Evolutionary conservation across 2,888 invertebrate species (phyloP), one percentile per base, ranked within the genome.

Genomic region (Patella caerulea): DNA sequence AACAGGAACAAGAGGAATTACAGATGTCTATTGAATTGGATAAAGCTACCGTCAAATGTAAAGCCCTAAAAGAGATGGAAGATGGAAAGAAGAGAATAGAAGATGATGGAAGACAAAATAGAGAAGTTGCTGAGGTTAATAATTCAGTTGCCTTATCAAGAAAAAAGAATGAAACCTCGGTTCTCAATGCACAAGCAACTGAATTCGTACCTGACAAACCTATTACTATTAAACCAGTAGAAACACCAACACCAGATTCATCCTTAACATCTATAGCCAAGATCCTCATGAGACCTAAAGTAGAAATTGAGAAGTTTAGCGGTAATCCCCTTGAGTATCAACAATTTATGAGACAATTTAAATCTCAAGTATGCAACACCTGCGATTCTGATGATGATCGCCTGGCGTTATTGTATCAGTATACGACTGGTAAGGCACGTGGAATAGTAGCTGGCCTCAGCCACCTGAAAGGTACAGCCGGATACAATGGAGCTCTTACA

Each of bases 381-480:
- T 59, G 59, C 17, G 59, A 59, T 5, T n/a, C 59, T 7, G 59
- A 59, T 14, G 59, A 59, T n/a, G 59, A 14, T n/a, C 17, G 14
- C 17, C 19, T 59, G 17, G 19, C 17, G 17, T 59, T n/a, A n/a
- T 65, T 77, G 3, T 59, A 77, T 24, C 77, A 74, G 54, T 77
- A 52, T 69, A 77, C 74, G 12, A 53, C 24, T 19, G 77, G 70
- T 4, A 65, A 74, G 19, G 74, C 77, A 12, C 4, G 74, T 11
- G 54, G 52, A 17, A 76, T 78, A 24, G 75, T 78, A 15, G 12
- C 59, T 15, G 59, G 59, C n/a, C 19, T 59, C 59, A 75, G 78
- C 52, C 72, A 75, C 24, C 34, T 78, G n/a, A n/a, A 24, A n/a
- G 65, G 74, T 7, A 19, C n/a, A 24, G 19, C 19, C 4, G 77